Evolutionary conservation across 2,113 vertebrate species (phyloP).

Genomic region (Pteropus alecto): DNA sequence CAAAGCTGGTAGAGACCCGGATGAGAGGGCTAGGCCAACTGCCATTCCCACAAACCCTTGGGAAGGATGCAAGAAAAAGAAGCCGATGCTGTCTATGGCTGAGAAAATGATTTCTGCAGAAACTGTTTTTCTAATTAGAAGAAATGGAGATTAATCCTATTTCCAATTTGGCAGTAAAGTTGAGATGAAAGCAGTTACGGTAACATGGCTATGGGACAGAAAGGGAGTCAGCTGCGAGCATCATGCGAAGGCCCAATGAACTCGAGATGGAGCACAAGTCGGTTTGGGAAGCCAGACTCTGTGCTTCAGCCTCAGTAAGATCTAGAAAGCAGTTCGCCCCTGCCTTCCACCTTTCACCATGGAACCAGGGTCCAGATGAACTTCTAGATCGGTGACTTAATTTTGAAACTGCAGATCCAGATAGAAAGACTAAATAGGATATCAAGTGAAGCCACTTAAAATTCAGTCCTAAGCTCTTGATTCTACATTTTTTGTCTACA

Average conservation of each 20-base stretch:
- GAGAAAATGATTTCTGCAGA: background rate
- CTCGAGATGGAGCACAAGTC: background rate
- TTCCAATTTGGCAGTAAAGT: background rate
- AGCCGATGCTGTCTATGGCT: background rate
- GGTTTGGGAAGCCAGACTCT: background rate
- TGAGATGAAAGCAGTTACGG: background rate
- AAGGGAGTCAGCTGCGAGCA: background rate
- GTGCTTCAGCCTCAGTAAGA: background rate
- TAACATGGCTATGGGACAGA: background rate
- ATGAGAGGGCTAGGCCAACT: background rate
- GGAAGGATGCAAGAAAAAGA: background rate
- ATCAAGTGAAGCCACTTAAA: background rate
- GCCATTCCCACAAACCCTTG: background rate
- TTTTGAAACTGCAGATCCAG: background rate
- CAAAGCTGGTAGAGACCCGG: background rate
- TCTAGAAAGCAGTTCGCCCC: background rate
- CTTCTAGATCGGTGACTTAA: background rate
- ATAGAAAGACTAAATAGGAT: background rate
- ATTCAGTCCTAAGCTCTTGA: background rate
- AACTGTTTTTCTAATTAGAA: background rate
- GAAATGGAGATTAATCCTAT: background rate
- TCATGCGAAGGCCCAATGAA: accelerated
- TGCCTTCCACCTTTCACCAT: background rate
- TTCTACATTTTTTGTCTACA: background rate
- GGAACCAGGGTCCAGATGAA: background rate